phyloP scores from a whole-genome alignment of 2,797 vertebrate species.

The Crocidura indochinensis region DNA sequence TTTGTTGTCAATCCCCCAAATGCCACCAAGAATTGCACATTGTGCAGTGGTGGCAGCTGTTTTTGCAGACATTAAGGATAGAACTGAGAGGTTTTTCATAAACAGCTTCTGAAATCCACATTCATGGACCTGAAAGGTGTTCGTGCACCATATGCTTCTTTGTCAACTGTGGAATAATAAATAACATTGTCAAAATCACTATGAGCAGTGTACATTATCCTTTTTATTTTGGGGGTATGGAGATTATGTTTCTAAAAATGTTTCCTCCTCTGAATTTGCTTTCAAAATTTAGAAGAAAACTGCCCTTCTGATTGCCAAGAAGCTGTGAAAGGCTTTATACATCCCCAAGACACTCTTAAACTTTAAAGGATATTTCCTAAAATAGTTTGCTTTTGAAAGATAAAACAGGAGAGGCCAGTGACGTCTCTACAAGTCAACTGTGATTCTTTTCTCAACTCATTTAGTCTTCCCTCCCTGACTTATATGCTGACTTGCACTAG shows the following conservation, averaged over 20 bases:
- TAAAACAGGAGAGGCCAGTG: background rate
- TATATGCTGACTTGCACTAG: too few relatives aligned
- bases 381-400: background rate
- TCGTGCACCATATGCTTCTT: conserved; percentile 27
- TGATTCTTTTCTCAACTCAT: background rate
- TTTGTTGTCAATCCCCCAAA: conserved; percentile 74
- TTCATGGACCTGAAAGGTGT: conserved; percentile 34
- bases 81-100: conserved; percentile 38
- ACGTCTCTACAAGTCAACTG: background rate
- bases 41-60: conserved; percentile 38
- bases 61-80: conserved; percentile 45
- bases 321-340: background rate
- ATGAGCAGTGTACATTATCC: background rate
- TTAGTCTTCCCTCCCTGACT: background rate
- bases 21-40: conserved; percentile 40
- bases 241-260: conserved; percentile 61
- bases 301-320: background rate
- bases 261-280: conserved; percentile 41
- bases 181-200: conserved; percentile 40
- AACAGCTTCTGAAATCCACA: background rate
- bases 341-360: background rate
- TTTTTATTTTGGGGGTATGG: background rate
- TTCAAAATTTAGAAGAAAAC: background rate
- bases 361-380: conserved; percentile 4
- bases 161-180: background rate